Evolutionary conservation across 2,113 vertebrate species (phyloP).

Genomic region (Leptobrachium ailaonicum): DNA sequence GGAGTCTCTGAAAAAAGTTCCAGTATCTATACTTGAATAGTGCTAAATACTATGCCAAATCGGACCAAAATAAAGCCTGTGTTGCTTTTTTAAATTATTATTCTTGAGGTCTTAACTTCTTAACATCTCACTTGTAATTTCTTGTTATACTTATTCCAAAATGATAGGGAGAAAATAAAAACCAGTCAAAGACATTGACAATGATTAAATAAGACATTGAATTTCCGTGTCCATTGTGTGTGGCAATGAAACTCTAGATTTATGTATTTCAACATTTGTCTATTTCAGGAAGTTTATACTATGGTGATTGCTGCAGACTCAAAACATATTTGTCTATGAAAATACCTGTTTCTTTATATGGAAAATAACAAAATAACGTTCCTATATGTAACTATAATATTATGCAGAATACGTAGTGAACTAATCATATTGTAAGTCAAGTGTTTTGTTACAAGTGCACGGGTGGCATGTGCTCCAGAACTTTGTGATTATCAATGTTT

Average conservation of each 20-base stretch:
- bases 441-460: too few species aligned
- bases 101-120: too few species aligned
- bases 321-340: slow-evolving; percentile 37
- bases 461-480: too few species aligned
- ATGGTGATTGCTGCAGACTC: slow-evolving; percentile 38
- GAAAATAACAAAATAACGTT: background rate
- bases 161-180: slow-evolving; percentile 39
- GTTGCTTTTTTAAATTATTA: too few species aligned
- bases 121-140: slow-evolving; percentile 22
- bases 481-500: too few species aligned
- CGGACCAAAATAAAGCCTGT: too few species aligned
- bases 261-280: slow-evolving; percentile 45
- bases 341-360: slow-evolving; percentile 29
- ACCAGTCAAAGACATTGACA: slow-evolving; percentile 39
- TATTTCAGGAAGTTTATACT: slow-evolving; percentile 43
- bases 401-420: background rate
- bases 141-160: slow-evolving; percentile 17
- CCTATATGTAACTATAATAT: background rate
- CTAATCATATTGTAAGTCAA: too few species aligned
- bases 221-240: slow-evolving; percentile 42
- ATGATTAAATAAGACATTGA: slow-evolving; percentile 41
- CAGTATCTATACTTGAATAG: too few species aligned
- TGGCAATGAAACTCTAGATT: slow-evolving; percentile 39
- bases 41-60: too few species aligned
- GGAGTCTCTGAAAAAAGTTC: too few species aligned